Percentiles rank a stretch among this genome's conserved stretches.
These are phyloP conservation scores for Characodon lateralis DNA, from an alignment of 2,797 vertebrate genomes.

Conservation along the genomic window DNA sequence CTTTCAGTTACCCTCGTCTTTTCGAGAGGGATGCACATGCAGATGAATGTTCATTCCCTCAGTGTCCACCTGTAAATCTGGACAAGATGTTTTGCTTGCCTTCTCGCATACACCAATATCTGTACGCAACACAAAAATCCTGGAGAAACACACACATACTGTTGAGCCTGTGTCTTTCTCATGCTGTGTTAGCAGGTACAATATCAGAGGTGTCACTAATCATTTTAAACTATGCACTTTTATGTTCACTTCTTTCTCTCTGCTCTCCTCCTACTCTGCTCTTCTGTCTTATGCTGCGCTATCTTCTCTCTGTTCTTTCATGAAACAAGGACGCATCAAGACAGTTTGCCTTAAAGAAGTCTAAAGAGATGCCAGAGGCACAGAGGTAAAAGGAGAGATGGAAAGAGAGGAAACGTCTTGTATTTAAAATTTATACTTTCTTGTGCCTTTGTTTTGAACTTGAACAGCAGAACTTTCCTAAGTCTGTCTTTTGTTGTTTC, in stretches of 20 bases:
- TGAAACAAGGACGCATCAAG: conserved; percentile 97
- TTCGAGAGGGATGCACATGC: conserved; percentile 5
- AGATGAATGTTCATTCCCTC: conserved; percentile 24
- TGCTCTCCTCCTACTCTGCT: conserved; percentile 85
- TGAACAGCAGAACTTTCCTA: conserved; percentile 91
- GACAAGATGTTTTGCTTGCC: conserved; percentile 33
- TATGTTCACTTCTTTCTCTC: conserved; percentile 88
- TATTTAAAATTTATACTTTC: conserved; percentile 99
- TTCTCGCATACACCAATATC: conserved; percentile 71
- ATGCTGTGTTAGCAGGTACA: conserved; percentile 84
- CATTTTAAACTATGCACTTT: conserved; percentile 99
- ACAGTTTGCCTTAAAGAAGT: conserved; percentile 93
- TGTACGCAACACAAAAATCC: conserved; percentile 72
- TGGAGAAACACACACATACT: conserved; percentile 67
- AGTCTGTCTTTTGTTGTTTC: conserved; percentile 82
- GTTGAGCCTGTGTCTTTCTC: conserved; percentile 82
- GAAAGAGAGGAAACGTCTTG: conserved; percentile 88
- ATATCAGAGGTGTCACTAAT: conserved; percentile 99
- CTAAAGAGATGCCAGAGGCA: conserved; percentile 94
- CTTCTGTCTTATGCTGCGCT: conserved; percentile 80
- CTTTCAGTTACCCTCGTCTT: background rate
- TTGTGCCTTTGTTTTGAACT: conserved; percentile 99
- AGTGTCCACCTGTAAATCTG: conserved; percentile 15
- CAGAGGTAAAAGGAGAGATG: conserved; percentile 83
- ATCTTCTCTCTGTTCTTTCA: conserved; percentile 90